Percentiles rank a stretch among this genome's conserved stretches.
These are phyloP conservation scores for Nymphalis io DNA, from an alignment of 1,140 invertebrate genomes.

Conservation along the genomic window DNA sequence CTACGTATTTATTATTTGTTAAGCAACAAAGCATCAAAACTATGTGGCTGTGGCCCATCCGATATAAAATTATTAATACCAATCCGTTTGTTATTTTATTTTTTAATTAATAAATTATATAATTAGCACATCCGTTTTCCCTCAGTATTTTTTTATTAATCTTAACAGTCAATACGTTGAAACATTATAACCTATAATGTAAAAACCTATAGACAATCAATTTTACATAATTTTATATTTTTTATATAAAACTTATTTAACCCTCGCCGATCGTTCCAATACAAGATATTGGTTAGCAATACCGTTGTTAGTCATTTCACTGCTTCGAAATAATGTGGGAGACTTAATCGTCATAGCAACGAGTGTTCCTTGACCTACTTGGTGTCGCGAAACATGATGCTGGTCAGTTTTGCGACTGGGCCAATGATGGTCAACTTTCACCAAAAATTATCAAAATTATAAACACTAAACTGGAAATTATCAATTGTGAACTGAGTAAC, in stretches of 20 bases:
- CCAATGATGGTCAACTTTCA: slow-evolving; percentile 70
- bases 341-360: slow-evolving; percentile 52
- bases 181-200: too few relatives aligned
- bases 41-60: slow-evolving; percentile 12
- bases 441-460: slow-evolving; percentile 38
- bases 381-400: slow-evolving; percentile 52
- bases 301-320: slow-evolving; percentile 7
- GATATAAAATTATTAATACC: slow-evolving; percentile 1
- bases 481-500: background rate
- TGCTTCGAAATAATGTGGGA: slow-evolving; percentile 35
- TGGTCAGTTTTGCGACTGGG: slow-evolving; percentile 47
- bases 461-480: too few relatives aligned
- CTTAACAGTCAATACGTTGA: too few relatives aligned
- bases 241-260: background rate
- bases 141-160: too few relatives aligned
- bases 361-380: slow-evolving; percentile 70
- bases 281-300: slow-evolving; percentile 12
- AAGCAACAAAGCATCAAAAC: slow-evolving; percentile 11
- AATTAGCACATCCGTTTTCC: too few relatives aligned
- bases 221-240: too few relatives aligned
- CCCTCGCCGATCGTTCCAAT: background rate
- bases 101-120: slow-evolving; percentile 3
- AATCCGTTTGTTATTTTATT: slow-evolving; percentile 5
- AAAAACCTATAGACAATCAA: too few relatives aligned
- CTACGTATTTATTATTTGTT: background rate